Base-by-base conservation (phyloP, 2,888 invertebrate species). In the Ophraella communa region DNA sequence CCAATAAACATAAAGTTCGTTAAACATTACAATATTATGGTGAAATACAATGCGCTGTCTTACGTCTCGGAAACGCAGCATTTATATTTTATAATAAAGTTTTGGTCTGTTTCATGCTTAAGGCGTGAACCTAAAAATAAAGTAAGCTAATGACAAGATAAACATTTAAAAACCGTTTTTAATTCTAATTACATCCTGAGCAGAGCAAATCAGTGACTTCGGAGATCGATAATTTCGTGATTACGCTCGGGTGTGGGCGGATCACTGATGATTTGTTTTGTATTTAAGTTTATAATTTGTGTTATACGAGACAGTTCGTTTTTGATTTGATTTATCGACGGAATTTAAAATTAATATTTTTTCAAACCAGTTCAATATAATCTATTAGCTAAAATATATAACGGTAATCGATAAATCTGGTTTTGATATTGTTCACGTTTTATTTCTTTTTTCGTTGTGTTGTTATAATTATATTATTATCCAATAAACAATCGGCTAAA, bases 171-270 rank as follows among this genome's bases (percentile, higher is more conserved):
- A 55, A 55, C 73, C 72, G 71, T 68, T 72, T n/a, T 49, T 17
- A 23, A 66, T 68, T 73, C 70, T 73, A 74, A 74, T 74, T 74
- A 74, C 69, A 67, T 68, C 67, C 63, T 61, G 65, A 66, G 70
- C 74, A 70, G 65, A 67, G 70, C 74, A 70, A 74, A 71, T 72
- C 73, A 71, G 72, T 74, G 71, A 74, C 69, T 71, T 70, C 62
- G 49, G n/a, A 66, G 73, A 72, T 74, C 74, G 72, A 74, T 74
- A 71, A 72, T 71, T 71, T 74, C 71, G 71, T 74, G 74, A 74
- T 72, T 67, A 66, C 71, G 69, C 65, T 71, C 65, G 63, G 68
- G 71, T 66, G 71, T 71, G 66, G 74, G 72, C 72, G 74, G 65
- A 66, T 60, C 42, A 67, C 63, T 57, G 64, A 67, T 62, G 70